These are phyloP conservation scores for Papilio helenus DNA, from an alignment of 1,140 invertebrate species.

Conservation along the genomic window DNA sequence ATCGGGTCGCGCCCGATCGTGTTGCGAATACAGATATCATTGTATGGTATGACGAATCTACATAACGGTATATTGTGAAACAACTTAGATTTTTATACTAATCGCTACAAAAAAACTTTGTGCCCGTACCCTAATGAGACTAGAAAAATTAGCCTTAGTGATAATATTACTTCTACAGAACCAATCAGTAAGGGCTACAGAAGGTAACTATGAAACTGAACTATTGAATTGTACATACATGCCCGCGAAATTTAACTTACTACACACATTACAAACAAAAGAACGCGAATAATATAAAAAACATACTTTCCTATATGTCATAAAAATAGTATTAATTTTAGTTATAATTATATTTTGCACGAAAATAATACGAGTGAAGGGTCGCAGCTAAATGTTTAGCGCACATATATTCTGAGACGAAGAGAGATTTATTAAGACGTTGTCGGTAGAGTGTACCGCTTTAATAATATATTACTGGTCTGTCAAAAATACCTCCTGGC, in stretches of 20 bases:
- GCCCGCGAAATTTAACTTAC: background rate
- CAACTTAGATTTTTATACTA: constrained; percentile 38
- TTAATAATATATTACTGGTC: constrained; percentile 27
- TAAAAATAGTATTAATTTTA: background rate
- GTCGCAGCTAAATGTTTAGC: constrained; percentile 2
- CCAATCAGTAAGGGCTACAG: background rate
- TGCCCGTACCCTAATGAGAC: background rate
- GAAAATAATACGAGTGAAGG: background rate
- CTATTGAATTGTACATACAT: background rate
- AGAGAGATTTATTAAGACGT: constrained; percentile 21
- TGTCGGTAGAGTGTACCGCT: constrained; percentile 22
- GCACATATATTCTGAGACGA: constrained; percentile 10
- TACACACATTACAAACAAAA: background rate
- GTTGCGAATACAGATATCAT: constrained; percentile 65
- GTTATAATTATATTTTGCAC: background rate
- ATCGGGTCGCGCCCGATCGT: constrained; percentile 58
- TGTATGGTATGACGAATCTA: constrained; percentile 58
- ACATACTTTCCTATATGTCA: too few relatives aligned
- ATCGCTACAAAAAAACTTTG: constrained; percentile 4
- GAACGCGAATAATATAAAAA: background rate
- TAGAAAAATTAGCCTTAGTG: background rate
- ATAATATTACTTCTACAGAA: background rate
- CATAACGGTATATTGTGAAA: constrained; percentile 48
- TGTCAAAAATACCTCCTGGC: constrained; percentile 22
- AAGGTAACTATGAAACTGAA: background rate